These are phyloP conservation scores for Tenrec ecaudatus DNA, from an alignment of 2,113 vertebrate species.

Conservation along the genomic window DNA sequence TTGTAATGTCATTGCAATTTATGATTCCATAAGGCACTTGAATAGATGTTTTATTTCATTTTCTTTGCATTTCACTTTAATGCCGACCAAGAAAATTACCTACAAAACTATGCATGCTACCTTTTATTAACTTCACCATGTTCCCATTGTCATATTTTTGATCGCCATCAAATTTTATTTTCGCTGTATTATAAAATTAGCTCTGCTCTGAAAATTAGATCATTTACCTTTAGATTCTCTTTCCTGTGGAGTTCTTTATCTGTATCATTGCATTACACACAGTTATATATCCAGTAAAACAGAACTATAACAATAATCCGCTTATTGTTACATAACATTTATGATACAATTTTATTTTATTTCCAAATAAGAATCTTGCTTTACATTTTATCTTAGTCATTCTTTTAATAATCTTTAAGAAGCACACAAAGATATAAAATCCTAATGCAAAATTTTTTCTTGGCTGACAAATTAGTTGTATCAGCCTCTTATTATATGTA, in stretches of 20 bases:
- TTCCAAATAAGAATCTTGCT: slow-evolving; percentile 63
- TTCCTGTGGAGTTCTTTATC: slow-evolving; percentile 37
- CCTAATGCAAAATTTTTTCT: neutral
- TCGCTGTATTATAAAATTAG: slow-evolving; percentile 72
- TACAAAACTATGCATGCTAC: slow-evolving; percentile 67
- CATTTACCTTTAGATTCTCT: slow-evolving; percentile 53
- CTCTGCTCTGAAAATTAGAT: slow-evolving; percentile 78
- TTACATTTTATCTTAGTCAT: slow-evolving; percentile 56
- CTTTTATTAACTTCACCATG: slow-evolving; percentile 79
- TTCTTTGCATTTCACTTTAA: slow-evolving; percentile 84
- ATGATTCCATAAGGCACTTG: slow-evolving; percentile 81
- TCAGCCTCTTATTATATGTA: slow-evolving; percentile 64
- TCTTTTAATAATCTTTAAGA: slow-evolving; percentile 64
- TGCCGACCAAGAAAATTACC: slow-evolving; percentile 79
- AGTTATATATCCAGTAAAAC: neutral
- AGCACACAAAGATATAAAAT: slow-evolving; percentile 47
- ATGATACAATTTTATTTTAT: slow-evolving; percentile 67
- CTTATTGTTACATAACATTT: slow-evolving; percentile 56
- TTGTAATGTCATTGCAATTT: slow-evolving; percentile 83
- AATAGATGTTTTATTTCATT: slow-evolving; percentile 81
- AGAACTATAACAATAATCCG: slow-evolving; percentile 45
- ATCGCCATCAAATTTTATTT: slow-evolving; percentile 82
- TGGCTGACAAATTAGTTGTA: slow-evolving; percentile 58
- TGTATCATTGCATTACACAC: neutral
- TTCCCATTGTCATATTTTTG: slow-evolving; percentile 71